These are phyloP conservation scores for Catharus minimus DNA, from an alignment of 2,113 vertebrate species.

Conservation along the genomic window DNA sequence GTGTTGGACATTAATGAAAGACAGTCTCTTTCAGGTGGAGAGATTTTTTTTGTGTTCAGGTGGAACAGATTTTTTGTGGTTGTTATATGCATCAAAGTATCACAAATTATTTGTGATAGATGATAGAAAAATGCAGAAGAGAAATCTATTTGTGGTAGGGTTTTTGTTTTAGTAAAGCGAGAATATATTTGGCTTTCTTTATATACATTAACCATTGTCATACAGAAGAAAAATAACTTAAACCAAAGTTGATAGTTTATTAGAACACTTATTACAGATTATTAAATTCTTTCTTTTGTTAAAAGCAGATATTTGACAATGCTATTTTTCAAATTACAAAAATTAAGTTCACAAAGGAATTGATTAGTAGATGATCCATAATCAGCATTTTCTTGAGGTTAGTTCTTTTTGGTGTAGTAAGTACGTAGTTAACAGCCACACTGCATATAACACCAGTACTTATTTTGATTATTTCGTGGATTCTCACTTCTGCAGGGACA, in stretches of 20 bases:
- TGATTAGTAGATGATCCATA: not conserved
- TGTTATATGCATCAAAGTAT: not conserved
- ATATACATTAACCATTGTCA: not conserved
- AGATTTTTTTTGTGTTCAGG: too few relatives aligned
- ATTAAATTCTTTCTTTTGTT: not conserved
- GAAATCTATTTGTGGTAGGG: not conserved
- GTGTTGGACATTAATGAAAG: not conserved
- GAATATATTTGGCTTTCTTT: not conserved
- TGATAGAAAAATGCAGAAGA: not conserved
- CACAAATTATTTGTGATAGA: not conserved
- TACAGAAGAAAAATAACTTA: not conserved
- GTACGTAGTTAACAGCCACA: not conserved
- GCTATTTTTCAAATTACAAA: not conserved
- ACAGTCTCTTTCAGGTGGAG: not conserved
- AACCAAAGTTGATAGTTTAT: not conserved
- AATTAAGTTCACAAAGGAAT: not conserved
- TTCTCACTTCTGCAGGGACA: constrained; percentile 80
- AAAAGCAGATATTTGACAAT: not conserved
- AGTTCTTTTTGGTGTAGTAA: not conserved
- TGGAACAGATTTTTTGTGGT: not conserved
- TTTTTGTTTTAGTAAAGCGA: not conserved
- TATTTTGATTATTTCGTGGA: not conserved
- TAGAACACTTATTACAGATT: not conserved
- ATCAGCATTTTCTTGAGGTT: not conserved
- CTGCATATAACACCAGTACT: fast-evolving